Percentiles rank a stretch among this genome's conserved stretches.
These are phyloP conservation scores for Halcyon senegalensis DNA, from an alignment of 2,113 vertebrate genomes.

Conservation along the genomic window DNA sequence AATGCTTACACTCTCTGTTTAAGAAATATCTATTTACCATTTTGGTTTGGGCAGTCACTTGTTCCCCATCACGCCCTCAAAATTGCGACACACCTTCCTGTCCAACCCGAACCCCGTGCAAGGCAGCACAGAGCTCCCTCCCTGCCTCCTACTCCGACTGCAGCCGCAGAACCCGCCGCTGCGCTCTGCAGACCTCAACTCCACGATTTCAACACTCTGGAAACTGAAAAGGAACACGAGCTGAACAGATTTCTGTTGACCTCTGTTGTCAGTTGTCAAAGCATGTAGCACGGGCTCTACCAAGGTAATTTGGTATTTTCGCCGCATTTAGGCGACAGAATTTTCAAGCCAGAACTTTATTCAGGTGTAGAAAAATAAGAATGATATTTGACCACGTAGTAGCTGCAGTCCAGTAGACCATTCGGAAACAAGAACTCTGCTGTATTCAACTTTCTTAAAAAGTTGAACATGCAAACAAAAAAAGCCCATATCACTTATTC, in stretches of 20 bases:
- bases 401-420: not conserved
- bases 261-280: not conserved
- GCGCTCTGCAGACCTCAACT: not conserved
- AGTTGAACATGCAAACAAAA: not conserved
- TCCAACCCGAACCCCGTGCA: not conserved
- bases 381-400: not conserved
- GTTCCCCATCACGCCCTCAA: not conserved
- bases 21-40: not conserved
- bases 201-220: not conserved
- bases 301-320: not conserved
- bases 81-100: not conserved
- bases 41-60: not conserved
- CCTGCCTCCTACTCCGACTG: not conserved
- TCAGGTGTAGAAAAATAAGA: not conserved
- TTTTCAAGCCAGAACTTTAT: not conserved
- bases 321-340: not conserved
- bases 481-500: not conserved
- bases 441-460: not conserved
- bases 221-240: not conserved
- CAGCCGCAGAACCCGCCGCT: not conserved
- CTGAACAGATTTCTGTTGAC: not conserved
- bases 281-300: not conserved
- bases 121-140: not conserved
- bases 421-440: not conserved
- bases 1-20: not conserved